Evolutionary conservation across 2,888 invertebrate species (phyloP).

Genomic region (Eilema sororculum): DNA sequence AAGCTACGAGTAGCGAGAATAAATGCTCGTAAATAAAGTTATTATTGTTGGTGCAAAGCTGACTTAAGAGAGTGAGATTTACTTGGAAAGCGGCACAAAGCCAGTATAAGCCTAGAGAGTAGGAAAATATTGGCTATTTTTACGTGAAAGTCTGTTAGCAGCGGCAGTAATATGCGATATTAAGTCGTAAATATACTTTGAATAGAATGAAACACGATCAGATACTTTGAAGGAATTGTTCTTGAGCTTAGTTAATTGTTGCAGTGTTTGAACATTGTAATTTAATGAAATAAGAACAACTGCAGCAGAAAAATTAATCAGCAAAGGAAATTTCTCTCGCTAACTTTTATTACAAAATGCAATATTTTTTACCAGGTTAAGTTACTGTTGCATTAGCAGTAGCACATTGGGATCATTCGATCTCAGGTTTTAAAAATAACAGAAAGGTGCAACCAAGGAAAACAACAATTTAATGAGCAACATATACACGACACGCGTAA

Average conservation of each 20-base stretch:
- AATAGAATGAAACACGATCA: background rate
- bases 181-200: constrained; percentile 11
- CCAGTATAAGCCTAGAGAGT: background rate
- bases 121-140: constrained; percentile 13
- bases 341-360: background rate
- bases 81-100: constrained; percentile 11
- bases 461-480: background rate
- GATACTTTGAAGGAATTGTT: background rate
- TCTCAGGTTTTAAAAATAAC: background rate
- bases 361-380: background rate
- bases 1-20: constrained; percentile 12
- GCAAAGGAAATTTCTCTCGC: background rate
- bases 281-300: background rate
- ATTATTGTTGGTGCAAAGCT: constrained; percentile 11
- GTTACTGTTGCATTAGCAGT: background rate
- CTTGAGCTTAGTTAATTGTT: background rate
- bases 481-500: background rate
- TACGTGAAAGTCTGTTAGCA: constrained; percentile 8
- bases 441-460: background rate
- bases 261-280: background rate
- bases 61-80: constrained; percentile 15
- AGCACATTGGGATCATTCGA: no score
- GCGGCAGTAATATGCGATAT: constrained; percentile 16
- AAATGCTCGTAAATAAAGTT: constrained; percentile 13
- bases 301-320: background rate